Evolutionary conservation across 2,888 invertebrate species (phyloP).

Genomic region (Prostheceraeus crozeri): DNA sequence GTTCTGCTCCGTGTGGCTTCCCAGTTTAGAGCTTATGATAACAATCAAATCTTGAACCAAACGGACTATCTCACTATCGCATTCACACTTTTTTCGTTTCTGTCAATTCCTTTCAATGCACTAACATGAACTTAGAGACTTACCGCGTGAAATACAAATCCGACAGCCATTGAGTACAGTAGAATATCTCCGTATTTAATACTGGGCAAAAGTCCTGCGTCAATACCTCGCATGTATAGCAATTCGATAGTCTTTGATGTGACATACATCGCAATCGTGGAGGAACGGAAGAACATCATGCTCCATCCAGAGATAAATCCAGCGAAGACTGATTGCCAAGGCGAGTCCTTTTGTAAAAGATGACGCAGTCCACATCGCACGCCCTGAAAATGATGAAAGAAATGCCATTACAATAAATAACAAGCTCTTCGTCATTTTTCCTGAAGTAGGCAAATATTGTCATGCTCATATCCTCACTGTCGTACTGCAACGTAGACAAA

Average conservation of each 20-base stretch:
- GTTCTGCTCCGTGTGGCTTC: too few relatives aligned
- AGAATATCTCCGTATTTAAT: conserved; percentile 67
- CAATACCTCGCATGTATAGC: conserved; percentile 42
- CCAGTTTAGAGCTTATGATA: too few relatives aligned
- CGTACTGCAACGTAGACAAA: too few relatives aligned
- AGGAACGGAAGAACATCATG: conserved; percentile 69
- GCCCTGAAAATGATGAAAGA: too few relatives aligned
- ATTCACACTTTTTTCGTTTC: too few relatives aligned
- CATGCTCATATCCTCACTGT: too few relatives aligned
- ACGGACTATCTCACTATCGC: too few relatives aligned
- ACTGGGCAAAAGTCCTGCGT: conserved; percentile 64
- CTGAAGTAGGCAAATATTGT: too few relatives aligned
- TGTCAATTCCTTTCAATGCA: too few relatives aligned
- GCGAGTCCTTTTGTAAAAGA: conserved; percentile 62
- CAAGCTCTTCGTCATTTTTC: too few relatives aligned
- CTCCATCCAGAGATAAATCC: conserved; percentile 67
- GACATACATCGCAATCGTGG: conserved; percentile 70
- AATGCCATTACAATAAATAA: too few relatives aligned
- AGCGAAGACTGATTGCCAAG: conserved; percentile 65
- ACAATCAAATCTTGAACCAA: too few relatives aligned
- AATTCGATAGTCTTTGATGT: conserved; percentile 70
- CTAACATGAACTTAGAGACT: conserved; percentile 3
- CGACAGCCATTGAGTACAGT: conserved; percentile 70
- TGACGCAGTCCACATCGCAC: conserved; percentile 66
- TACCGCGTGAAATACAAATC: conserved; percentile 66